Evolutionary conservation across 1,140 invertebrate species (phyloP).

Genomic region (Choristoneura fumiferana): DNA sequence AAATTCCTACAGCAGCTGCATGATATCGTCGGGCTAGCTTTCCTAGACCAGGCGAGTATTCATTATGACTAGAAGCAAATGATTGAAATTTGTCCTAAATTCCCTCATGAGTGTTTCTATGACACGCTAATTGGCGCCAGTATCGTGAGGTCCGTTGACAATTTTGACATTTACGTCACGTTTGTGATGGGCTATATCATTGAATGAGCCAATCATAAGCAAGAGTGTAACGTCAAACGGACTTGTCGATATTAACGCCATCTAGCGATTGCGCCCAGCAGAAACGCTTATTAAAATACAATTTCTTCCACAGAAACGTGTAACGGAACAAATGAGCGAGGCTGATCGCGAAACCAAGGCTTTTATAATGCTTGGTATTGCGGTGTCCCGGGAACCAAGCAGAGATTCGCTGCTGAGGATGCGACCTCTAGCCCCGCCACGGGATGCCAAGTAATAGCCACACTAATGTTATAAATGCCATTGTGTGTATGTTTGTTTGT

Average conservation of each 20-base stretch:
- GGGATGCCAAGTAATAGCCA: conserved; percentile 53
- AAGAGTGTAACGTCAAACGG: too few species aligned
- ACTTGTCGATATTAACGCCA: too few species aligned
- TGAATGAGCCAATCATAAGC: too few species aligned
- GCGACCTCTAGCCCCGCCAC: conserved; percentile 50
- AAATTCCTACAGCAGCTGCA: conserved; percentile 55
- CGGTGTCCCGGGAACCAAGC: conserved; percentile 63
- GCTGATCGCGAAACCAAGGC: conserved; percentile 61
- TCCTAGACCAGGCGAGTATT: conserved; percentile 56
- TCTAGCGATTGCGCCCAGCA: too few species aligned
- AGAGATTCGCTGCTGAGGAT: conserved; percentile 57
- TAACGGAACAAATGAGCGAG: conserved; percentile 56
- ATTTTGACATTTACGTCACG: too few species aligned
- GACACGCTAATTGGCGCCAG: too few species aligned
- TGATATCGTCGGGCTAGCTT: conserved; percentile 52
- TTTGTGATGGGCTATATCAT: too few species aligned
- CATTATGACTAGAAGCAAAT: conserved; percentile 10
- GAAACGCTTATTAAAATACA: not conserved
- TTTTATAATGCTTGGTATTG: conserved; percentile 61
- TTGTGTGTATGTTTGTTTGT: too few species aligned
- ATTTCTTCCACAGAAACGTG: conserved; percentile 50
- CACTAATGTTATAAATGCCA: not conserved
- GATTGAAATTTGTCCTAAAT: too few species aligned
- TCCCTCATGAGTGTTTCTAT: too few species aligned
- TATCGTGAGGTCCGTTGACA: too few species aligned